Base-by-base conservation (phyloP, 2,888 invertebrate species). In the Sarcophaga subvicina region DNA sequence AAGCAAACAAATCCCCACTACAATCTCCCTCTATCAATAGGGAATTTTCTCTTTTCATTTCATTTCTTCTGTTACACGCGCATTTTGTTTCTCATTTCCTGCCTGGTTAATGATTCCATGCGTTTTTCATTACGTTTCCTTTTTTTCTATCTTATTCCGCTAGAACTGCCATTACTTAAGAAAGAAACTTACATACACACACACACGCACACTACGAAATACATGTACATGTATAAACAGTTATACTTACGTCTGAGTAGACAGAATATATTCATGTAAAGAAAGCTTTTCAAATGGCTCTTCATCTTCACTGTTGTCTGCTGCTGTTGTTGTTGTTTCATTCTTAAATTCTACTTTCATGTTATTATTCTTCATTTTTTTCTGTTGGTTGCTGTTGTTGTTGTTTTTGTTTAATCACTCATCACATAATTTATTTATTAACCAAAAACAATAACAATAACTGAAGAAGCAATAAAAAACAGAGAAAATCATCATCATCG, bases 381-480 rank as follows among this genome's bases (percentile, higher is more conserved):
- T 59, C 4, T 25, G 14, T 0, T 73, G 67, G 20, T 17, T n/a
- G 49, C 49, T 20, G 37, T 54, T 14, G 1, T 72, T 78, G 12
- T 49, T 66, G 67, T 45, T 81, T 62, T 77, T 84, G 82, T 85
- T 88, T 88, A 87, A 88, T 83, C 83, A 86, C 75, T 84, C 83
- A 63, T 75, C 77, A 54, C 54, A 87, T 85, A 88, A 88, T 78
- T 88, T 88, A 84, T 88, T 88, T 88, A 79, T 76, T 84, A 81
- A 80, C 87, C 47, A 25, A 80, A 80, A 70, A 54, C 59, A 71
- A 14, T 60, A 45, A 25, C 20, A 63, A 45, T 0, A 22, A 25
- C 4, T 37, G 17, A 64, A 25, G 47, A 80, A 17, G 49, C 49
- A 63, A 64, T 14, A 20, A 80, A 45, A 59, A 22, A 27, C 64